Base-by-base conservation (phyloP, 92 coral and sea anemone genomes). In the Epizoanthus scotinus region DNA sequence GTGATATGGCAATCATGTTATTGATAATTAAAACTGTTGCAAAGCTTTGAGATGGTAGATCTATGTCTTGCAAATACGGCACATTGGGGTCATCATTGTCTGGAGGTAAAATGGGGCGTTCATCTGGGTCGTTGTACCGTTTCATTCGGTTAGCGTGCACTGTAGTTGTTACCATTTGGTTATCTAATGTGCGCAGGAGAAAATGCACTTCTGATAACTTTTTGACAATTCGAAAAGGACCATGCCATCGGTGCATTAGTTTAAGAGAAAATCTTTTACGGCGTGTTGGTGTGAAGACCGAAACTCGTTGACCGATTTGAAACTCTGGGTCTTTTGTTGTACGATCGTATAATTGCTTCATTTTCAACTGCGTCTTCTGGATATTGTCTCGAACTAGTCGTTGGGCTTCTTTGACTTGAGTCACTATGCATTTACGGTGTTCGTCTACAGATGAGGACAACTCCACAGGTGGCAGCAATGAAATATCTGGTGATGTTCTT, bases 61-160 rank as follows among this genome's bases (percentile, higher is more conserved):
- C 6, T 36, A 0, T 7, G 6, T 36, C 42, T 36, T 36, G 42
- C 42, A 36, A 36, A 7, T 36, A 36, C 3, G 42, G 42, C 42
- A 3, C 42, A 36, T 36, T 36, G 42, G 42, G 42, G 42, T 36
- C 42, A 36, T 36, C 42, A 7, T 36, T 36, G 6, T 36, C 42
- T 36, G 89, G 92, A 15, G 78, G 78, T 5, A 27, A 56, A n/a
- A 85, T 73, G 54, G 89, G 89, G 5, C 92, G 20, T 0, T 62
- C 82, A 18, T 70, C 31, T 2, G 82, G 85, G 40, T 89, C 89
- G 3, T 68, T 12, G 62, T 38, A 89, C 2, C 14, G 87, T 71
- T 89, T 89, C 65, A 86, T 74, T 29, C 87, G 58, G 31, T 82
- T 89, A 2, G 85, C 90, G 34, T 89, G 89, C 29, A 89, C 89